Percentiles rank a stretch among this genome's conserved stretches.
phyloP scores from a whole-genome alignment of 2,797 vertebrate genomes.

The Lophius americanus region DNA sequence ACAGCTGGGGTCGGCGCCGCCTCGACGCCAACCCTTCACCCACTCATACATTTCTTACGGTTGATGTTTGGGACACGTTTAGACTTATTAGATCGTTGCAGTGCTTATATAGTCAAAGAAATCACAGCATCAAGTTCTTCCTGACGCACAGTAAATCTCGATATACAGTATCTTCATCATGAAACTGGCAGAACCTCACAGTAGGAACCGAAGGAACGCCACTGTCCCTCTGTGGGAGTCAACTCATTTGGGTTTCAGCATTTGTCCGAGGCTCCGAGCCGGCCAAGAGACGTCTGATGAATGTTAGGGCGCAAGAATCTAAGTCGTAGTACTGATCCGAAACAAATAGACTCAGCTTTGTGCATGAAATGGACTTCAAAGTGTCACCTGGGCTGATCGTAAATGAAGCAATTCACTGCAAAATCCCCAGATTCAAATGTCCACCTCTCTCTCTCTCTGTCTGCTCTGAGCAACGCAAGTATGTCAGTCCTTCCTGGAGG shows the following conservation, averaged over 20 bases:
- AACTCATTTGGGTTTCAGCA: slow-evolving; percentile 29
- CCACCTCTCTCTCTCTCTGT: too few species aligned
- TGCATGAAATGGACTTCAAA: slow-evolving; percentile 5
- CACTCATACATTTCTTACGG: too few species aligned
- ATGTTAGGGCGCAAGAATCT: slow-evolving; percentile 22
- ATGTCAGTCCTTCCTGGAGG: slow-evolving; percentile 41
- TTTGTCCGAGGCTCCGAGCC: slow-evolving; percentile 22
- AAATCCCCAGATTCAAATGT: too few species aligned
- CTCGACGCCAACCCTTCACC: too few species aligned
- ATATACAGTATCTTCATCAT: slow-evolving; percentile 19
- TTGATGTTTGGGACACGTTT: too few species aligned
- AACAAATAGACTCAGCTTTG: background rate
- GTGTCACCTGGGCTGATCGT: slow-evolving; percentile 26
- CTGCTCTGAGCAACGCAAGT: slow-evolving; percentile 41
- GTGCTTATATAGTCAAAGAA: background rate
- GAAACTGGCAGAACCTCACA: slow-evolving; percentile 24
- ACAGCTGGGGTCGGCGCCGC: too few species aligned
- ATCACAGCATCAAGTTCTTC: slow-evolving; percentile 24
- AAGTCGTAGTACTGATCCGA: background rate
- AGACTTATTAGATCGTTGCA: background rate
- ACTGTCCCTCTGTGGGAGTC: slow-evolving; percentile 23
- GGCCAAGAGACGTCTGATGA: slow-evolving; percentile 21
- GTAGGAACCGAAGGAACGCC: slow-evolving; percentile 12
- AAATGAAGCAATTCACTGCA: slow-evolving; percentile 21
- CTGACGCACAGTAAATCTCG: slow-evolving; percentile 45